These are phyloP conservation scores for Dasypus novemcinctus DNA, from an alignment of 2,113 vertebrate genomes.

Conservation along the genomic window DNA sequence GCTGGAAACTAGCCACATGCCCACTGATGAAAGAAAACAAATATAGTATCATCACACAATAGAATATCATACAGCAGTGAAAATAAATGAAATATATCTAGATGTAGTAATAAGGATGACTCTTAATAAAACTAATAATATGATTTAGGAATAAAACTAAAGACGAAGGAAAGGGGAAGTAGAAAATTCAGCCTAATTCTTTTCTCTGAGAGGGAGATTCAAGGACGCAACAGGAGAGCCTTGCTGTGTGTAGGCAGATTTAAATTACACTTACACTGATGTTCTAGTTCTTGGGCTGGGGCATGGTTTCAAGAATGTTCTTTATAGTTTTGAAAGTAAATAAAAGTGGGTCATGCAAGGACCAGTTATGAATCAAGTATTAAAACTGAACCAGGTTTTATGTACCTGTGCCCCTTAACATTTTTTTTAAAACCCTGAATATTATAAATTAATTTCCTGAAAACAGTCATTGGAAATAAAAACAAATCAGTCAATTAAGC, in stretches of 20 bases:
- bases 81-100: background rate
- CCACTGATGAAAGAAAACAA: background rate
- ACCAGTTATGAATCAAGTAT: background rate
- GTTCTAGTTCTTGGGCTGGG: background rate
- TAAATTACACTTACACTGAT: too few relatives aligned
- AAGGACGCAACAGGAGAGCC: background rate
- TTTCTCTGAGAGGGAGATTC: background rate
- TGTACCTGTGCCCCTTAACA: background rate
- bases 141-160: background rate
- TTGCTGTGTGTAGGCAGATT: background rate
- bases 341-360: background rate
- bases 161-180: background rate
- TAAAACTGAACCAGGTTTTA: background rate
- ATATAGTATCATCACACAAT: background rate
- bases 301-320: background rate
- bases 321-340: background rate
- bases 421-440: background rate
- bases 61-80: background rate
- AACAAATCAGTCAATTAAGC: background rate
- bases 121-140: background rate
- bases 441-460: background rate
- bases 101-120: background rate
- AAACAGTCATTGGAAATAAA: background rate
- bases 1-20: background rate
- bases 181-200: background rate